Base-by-base conservation (phyloP, 2,888 invertebrate genomes). In the Sarcophaga caerulescens region DNA sequence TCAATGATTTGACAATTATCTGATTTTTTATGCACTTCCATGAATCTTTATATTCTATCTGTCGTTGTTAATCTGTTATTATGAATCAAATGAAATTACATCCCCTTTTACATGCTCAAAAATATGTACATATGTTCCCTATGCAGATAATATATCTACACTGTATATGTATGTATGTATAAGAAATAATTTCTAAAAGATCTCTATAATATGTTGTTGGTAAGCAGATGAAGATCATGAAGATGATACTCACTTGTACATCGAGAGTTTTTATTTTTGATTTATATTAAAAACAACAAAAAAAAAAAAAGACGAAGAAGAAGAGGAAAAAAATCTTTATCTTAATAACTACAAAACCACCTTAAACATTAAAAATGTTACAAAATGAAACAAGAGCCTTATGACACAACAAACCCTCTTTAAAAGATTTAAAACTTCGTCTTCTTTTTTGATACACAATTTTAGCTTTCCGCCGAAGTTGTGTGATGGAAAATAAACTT, bases 51-150 rank as follows among this genome's bases (percentile, higher is more conserved):
- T 45, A 70, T 74, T 82, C 79, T 70, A 76, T 82, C 79, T 69
- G 68, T 62, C 76, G 47, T 70, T 84, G 60, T 59, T 83, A 85
- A 85, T 85, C 82, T 79, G 57, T 68, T 68, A 77, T 76, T 85
- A 79, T 85, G 82, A 76, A 85, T 80, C 79, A 80, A 85, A 85
- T 68, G 66, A 83, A 85, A 80, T 79, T 82, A 23, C 82, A 74
- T 80, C 79, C 68, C 79, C 44, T 65, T 80, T 85, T 47, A 47
- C 47, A 47, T 47, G 47, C 4, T 47, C 14, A 14, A 47, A 47
- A 47, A 47, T 62, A n/a, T 62, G 74, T 63, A 35, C n/a, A 65
- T 57, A 25, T 65, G 63, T 74, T 63, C 14, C 19, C 5, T 47
- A 62, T 62, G 62, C 44, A 45, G 35, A 25, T 62, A 12, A 8